These are phyloP conservation scores for Cercopithecus mona DNA, from an alignment of 2,113 vertebrate genomes.

Conservation along the genomic window DNA sequence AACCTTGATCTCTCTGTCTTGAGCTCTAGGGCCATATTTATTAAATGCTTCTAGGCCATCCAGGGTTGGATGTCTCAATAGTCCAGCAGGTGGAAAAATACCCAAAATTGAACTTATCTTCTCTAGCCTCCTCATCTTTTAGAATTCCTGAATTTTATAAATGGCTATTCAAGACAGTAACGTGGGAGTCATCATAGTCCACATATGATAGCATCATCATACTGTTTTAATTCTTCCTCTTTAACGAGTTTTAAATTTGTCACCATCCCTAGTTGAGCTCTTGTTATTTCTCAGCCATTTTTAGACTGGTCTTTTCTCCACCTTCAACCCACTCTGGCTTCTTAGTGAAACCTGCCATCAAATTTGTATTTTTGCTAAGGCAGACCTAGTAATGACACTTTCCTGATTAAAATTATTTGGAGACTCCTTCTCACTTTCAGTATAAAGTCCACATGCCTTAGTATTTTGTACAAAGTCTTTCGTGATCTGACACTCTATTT, in stretches of 20 bases:
- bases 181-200: neutral
- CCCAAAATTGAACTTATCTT: neutral
- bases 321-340: too few relatives aligned
- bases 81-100: neutral
- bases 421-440: neutral
- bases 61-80: neutral
- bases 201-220: neutral
- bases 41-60: neutral
- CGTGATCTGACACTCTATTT: neutral
- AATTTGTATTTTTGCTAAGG: neutral
- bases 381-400: neutral
- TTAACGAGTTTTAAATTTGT: neutral
- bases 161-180: neutral
- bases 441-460: neutral
- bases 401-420: neutral
- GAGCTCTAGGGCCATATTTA: neutral
- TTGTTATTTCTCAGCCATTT: neutral
- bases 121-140: neutral
- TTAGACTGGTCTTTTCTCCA: neutral
- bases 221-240: neutral
- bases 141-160: neutral
- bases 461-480: neutral
- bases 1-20: neutral
- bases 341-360: neutral
- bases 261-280: neutral